Conservation (phyloP, 1,140 invertebrate species). For the Cotesia typhae region DNA sequence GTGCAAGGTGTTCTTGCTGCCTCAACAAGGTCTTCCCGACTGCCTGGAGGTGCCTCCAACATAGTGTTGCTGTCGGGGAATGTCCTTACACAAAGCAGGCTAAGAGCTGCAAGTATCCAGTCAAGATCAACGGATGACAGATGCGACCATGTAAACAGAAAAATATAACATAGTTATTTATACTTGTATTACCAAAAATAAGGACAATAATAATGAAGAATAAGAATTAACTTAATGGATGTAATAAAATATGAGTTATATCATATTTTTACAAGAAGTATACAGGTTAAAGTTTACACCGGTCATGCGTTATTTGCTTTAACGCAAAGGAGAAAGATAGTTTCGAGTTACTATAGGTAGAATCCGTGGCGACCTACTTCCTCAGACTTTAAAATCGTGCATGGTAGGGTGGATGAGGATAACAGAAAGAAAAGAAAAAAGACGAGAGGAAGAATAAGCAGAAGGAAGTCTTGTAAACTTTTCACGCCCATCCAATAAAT, state of each 20-base stretch:
- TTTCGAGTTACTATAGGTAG: constrained; percentile 25
- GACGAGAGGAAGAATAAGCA: neutral
- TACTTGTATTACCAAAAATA: neutral
- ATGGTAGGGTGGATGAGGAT: constrained; percentile 3
- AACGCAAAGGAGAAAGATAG: constrained; percentile 26
- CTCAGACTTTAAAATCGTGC: constrained; percentile 16
- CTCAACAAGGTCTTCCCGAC: constrained; percentile 59
- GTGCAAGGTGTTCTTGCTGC: constrained; percentile 58
- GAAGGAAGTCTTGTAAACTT: constrained; percentile 29
- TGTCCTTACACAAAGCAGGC: constrained; percentile 60
- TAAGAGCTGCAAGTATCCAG: constrained; percentile 49
- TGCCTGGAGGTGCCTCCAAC: constrained; percentile 60
- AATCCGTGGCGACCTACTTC: constrained; percentile 33
- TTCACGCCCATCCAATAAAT: constrained; percentile 34
- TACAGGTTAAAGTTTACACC: constrained; percentile 27
- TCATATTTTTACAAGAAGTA: neutral
- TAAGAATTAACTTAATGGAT: neutral
- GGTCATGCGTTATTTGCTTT: constrained; percentile 24
- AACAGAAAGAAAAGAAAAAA: neutral
- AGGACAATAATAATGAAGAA: neutral
- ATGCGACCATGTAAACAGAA: constrained; percentile 1
- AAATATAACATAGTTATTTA: neutral
- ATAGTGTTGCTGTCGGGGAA: constrained; percentile 52
- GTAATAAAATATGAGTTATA: neutral
- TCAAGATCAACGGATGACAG: constrained; percentile 21